Percentiles rank a stretch among this genome's conserved stretches.
phyloP scores from a whole-genome alignment of 2,113 vertebrate genomes.

The Paramormyrops kingsleyae region DNA sequence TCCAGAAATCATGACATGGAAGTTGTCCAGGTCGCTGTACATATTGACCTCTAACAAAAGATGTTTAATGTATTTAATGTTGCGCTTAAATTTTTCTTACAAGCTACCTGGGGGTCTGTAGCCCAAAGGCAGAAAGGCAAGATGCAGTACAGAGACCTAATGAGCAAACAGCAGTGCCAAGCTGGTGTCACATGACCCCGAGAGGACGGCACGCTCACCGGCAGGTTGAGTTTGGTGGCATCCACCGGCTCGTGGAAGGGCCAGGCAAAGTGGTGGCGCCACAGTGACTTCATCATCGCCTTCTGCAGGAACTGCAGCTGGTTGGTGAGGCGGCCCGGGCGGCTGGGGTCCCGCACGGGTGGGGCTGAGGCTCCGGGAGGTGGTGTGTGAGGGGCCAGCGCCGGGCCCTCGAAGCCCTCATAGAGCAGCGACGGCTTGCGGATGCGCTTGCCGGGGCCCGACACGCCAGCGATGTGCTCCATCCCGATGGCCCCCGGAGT shows the following conservation, averaged over 20 bases:
- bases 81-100: background rate
- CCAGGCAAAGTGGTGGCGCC: constrained; percentile 93
- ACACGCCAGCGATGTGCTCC: constrained; percentile 57
- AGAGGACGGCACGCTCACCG: constrained; percentile 58
- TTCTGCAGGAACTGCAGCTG: constrained; percentile 89
- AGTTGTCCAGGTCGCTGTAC: background rate
- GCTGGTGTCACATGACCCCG: background rate
- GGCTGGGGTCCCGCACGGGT: constrained; percentile 70
- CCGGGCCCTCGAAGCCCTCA: constrained; percentile 85
- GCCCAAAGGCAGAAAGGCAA: background rate
- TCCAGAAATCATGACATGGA: background rate
- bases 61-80: background rate
- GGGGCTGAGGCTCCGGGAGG: constrained; percentile 63
- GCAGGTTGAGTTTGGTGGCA: constrained; percentile 72
- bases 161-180: background rate
- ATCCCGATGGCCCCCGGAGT: constrained; percentile 46
- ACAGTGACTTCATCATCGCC: constrained; percentile 81
- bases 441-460: constrained; percentile 78
- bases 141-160: background rate
- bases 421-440: constrained; percentile 84
- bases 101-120: background rate
- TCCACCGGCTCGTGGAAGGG: constrained; percentile 89
- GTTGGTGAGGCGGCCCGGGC: constrained; percentile 79
- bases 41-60: background rate
- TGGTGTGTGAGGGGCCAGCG: constrained; percentile 65